A percentile compares a stretch with the other conserved stretches of the same genome.
Evolutionary conservation across 2,888 invertebrate genomes (phyloP).

Genomic region (Pterobdella sp.): DNA sequence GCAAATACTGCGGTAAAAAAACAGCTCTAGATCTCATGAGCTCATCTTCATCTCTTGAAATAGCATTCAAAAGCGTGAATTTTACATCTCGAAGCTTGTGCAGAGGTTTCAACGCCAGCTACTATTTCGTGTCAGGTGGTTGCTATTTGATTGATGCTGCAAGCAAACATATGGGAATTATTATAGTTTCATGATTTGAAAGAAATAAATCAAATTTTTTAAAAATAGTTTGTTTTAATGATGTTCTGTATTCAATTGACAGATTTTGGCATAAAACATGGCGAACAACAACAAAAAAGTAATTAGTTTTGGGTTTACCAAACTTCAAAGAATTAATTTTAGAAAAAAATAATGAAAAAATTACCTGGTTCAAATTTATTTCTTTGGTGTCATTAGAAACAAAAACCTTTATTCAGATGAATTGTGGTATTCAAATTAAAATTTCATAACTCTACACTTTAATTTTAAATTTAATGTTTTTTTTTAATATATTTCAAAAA

Average conservation of each 20-base stretch:
- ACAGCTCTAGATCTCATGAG: background rate
- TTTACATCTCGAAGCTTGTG: background rate
- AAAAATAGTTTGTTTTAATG: no score
- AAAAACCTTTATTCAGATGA: no score
- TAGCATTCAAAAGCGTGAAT: background rate
- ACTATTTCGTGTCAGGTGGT: background rate
- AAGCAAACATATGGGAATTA: background rate
- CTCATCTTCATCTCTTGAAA: background rate
- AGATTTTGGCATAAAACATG: conserved; percentile 17
- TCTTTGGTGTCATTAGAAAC: no score
- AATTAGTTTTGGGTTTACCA: background rate
- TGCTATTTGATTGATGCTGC: background rate
- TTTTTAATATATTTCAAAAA: no score
- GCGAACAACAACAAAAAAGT: conserved; percentile 13
- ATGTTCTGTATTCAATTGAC: no score
- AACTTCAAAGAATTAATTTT: background rate
- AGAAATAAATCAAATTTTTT: no score
- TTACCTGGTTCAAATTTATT: no score
- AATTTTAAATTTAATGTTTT: no score
- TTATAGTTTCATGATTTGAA: background rate
- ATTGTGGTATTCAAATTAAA: no score
- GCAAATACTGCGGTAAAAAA: background rate
- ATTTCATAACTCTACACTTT: no score
- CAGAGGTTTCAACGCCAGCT: background rate
- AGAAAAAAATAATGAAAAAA: background rate